Conservation (phyloP, 1,140 invertebrate genomes). For the Ganaspis sp. region DNA sequence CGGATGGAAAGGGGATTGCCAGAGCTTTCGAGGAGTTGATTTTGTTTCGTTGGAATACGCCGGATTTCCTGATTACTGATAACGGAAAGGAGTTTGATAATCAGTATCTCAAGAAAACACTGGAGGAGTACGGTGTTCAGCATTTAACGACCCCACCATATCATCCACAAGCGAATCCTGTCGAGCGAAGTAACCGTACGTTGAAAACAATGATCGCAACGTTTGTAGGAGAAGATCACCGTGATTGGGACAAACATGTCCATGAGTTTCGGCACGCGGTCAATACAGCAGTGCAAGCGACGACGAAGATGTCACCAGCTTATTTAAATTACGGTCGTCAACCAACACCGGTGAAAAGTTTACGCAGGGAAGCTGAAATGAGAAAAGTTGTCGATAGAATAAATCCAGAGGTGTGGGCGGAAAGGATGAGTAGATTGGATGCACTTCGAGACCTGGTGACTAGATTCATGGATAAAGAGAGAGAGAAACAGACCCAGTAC, state of each 20-base stretch:
- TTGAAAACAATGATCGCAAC: too few species aligned
- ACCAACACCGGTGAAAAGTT: not conserved
- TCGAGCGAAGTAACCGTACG: too few species aligned
- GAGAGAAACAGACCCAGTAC: too few species aligned
- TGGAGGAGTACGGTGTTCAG: not conserved
- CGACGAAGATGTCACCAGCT: not conserved
- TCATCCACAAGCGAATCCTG: too few species aligned
- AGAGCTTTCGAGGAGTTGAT: not conserved
- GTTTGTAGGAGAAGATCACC: too few species aligned
- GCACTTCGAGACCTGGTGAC: too few species aligned
- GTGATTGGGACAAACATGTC: conserved; percentile 19
- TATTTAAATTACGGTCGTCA: conserved; percentile 1
- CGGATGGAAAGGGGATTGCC: not conserved
- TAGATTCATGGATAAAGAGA: too few species aligned
- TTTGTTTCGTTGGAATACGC: not conserved
- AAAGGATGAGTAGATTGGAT: too few species aligned
- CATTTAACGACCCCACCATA: not conserved
- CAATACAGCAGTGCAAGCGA: not conserved
- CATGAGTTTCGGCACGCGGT: conserved; percentile 22
- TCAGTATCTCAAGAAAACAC: not conserved
- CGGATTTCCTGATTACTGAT: not conserved
- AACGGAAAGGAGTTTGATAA: not conserved
- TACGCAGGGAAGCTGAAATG: not conserved
- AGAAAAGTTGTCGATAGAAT: too few species aligned
- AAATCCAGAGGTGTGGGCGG: too few species aligned